Evolutionary conservation across 1,140 invertebrate species (phyloP), one percentile per base, ranked within the genome.

Genomic region (Drosophila hydei): DNA sequence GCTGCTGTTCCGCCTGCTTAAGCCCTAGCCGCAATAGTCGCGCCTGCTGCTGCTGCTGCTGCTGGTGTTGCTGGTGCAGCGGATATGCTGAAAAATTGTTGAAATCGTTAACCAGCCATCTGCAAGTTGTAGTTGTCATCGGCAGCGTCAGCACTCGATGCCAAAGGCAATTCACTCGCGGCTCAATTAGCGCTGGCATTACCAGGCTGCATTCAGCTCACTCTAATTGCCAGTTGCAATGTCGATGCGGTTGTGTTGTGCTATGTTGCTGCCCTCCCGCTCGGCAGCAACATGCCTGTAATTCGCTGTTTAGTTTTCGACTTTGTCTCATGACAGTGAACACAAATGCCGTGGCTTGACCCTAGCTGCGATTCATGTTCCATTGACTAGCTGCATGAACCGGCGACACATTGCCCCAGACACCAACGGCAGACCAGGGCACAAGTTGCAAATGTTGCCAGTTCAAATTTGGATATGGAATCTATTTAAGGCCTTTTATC

Each of bases 21-120:
- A 68, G 23, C 16, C 71, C 58, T 47, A 68, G 25, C 12, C 64
- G 63, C 14, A 67, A 36, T 16, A 67, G 63, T 52, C 63, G 61
- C 19, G 33, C 52, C 27, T 61, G 72, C 7, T 71, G 68, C n/a
- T 36, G 58, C 33, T 64, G 74, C 4, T 56, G 75, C 7, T 77
- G 74, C 19, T 56, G 72, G 5, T 77, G 76, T 9, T 75, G 76
- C 19, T 77, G 74, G 12, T 77, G 79, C 16, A 78, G 47, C 64
- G 81, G 75, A 81, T 81, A 87, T 27, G 81, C 81, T 87, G 61
- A n/a, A 76, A 67, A 58, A 51, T 16, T 50, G 23, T 14, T 40
- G 18, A 45, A 19, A 40, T 36, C 11, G 18, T 69, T 36, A 33
- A 19, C 30, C 42, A 65, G n/a, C n/a, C 51, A 33, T 47, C 3